A percentile compares a stretch with the other conserved stretches of the same genome.
These are phyloP conservation scores for Oeneis ivallda DNA, from an alignment of 2,888 invertebrate genomes.

Conservation along the genomic window DNA sequence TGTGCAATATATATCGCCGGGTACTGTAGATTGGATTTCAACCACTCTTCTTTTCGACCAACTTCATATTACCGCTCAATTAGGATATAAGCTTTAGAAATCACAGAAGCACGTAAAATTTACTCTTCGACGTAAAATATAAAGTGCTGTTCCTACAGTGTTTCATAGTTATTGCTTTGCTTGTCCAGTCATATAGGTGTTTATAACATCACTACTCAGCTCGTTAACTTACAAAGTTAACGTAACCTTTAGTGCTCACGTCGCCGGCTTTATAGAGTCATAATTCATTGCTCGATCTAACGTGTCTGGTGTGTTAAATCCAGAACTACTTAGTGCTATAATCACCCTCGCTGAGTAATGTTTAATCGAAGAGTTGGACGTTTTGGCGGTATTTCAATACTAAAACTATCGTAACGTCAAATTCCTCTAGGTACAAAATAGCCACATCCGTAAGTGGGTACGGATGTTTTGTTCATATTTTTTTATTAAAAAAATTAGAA, in stretches of 20 bases:
- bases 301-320: neutral
- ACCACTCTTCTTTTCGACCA: too few species aligned
- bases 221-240: constrained; percentile 38
- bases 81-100: neutral
- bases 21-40: too few species aligned
- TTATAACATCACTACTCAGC: constrained; percentile 31
- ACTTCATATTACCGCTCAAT: too few species aligned
- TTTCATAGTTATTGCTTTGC: constrained; percentile 31
- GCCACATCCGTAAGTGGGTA: too few species aligned
- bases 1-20: too few species aligned
- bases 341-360: too few species aligned
- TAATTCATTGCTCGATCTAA: constrained; percentile 1
- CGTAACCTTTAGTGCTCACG: constrained; percentile 27
- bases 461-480: too few species aligned
- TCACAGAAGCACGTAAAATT: constrained; percentile 17
- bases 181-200: constrained; percentile 27
- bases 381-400: too few species aligned
- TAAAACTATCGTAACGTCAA: too few species aligned
- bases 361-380: too few species aligned
- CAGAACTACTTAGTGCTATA: neutral
- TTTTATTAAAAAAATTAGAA: too few species aligned
- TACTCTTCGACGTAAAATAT: constrained; percentile 16
- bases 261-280: constrained; percentile 13
- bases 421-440: too few species aligned
- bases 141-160: constrained; percentile 14